Evolutionary conservation across 2,797 vertebrate species (phyloP), one percentile per base, ranked within the genome.

Genomic region (Melanogrammus aeglefinus): DNA sequence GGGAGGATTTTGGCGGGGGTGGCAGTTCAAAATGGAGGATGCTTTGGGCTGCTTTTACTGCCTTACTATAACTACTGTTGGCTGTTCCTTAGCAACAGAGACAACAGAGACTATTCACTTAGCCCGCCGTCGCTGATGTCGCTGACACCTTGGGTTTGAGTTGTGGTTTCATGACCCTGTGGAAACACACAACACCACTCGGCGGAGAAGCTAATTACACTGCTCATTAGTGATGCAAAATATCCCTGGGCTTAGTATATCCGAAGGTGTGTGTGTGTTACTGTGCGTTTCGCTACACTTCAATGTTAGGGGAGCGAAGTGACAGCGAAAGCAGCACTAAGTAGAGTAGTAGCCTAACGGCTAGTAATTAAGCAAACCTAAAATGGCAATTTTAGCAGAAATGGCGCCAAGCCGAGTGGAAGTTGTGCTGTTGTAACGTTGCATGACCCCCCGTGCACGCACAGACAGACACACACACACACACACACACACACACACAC

Each of bases 31-130:
- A 69, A 27, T 12, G 63, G 63, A 27, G 9, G n/a, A 69, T 2
- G 9, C 63, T 69, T 27, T 24, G 27, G 24, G 63, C 63, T 24
- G 27, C 63, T 27, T 8, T n/a, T 12, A 27, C 24, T 10, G 63
- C 63, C 24, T 7, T 7, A 13, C 24, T 69, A 27, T 27, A 27
- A 69, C 24, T 27, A 69, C 63, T 12, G 63, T 69, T 69, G n/a
- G n/a, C 63, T 69, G 63, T 69, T 69, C 24, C 63, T 69, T 69
- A 69, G 63, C 63, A 69, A 69, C 63, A 69, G 63, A 69, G 63
- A 69, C 24, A 69, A 27, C 63, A 27, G 24, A 69, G n/a, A 29
- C 63, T 12, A 69, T 69, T 69, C 63, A 69, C 63, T 69, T 27
- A 27, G n/a, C 63, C 24, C 27, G 63, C 24, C 27, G 63, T 69